Evolutionary conservation across 2,797 vertebrate species (phyloP).

Genomic region (Gymnoscopelus braueri): DNA sequence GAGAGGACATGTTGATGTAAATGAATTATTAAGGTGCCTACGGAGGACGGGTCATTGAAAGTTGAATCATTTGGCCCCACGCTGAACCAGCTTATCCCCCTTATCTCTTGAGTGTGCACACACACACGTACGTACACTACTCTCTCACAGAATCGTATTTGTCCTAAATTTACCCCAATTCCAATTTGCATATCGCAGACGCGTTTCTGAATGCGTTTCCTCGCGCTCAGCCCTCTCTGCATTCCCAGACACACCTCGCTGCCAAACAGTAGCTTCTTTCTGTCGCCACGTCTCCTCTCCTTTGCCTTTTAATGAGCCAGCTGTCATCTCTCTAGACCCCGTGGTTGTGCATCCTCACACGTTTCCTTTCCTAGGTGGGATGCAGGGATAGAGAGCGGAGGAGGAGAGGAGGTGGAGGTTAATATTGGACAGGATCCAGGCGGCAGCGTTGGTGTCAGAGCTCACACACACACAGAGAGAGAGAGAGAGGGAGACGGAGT

Average conservation of each 20-base stretch:
- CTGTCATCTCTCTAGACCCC: not conserved
- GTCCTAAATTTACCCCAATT: constrained; percentile 36
- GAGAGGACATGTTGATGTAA: constrained; percentile 39
- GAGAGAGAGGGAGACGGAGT: not conserved
- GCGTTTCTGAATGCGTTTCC: constrained; percentile 44
- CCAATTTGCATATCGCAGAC: constrained; percentile 44
- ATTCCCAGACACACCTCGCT: not conserved
- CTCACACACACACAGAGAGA: not conserved
- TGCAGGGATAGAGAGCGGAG: too few relatives aligned
- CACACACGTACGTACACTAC: constrained; percentile 47
- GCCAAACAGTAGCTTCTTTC: too few relatives aligned
- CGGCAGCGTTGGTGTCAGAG: too few relatives aligned
- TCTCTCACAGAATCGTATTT: constrained; percentile 3
- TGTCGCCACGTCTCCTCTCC: not conserved
- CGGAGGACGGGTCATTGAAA: constrained; percentile 61
- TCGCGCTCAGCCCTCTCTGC: not conserved
- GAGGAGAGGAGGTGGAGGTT: too few relatives aligned
- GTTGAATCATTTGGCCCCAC: constrained; percentile 72
- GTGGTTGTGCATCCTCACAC: too few relatives aligned
- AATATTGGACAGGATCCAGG: too few relatives aligned
- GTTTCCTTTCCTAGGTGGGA: too few relatives aligned
- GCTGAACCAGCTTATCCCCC: constrained; percentile 63
- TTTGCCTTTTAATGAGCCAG: constrained; percentile 29
- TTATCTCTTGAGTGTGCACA: constrained; percentile 40
- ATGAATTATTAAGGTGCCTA: constrained; percentile 74